Conservation (phyloP, 2,888 invertebrate genomes). For the Polymixis lichenea region DNA sequence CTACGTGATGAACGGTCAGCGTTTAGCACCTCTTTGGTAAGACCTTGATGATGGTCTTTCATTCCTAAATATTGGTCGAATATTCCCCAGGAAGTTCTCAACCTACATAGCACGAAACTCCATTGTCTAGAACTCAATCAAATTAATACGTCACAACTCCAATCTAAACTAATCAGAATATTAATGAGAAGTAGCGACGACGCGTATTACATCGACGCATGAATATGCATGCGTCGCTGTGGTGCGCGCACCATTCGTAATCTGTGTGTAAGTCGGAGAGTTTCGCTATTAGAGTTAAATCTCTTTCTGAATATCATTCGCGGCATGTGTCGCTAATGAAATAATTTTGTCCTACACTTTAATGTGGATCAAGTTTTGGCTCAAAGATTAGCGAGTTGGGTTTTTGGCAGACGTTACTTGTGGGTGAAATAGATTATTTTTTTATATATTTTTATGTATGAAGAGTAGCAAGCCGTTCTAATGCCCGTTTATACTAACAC, state of each 20-base stretch:
- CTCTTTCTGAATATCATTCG: slow-evolving; percentile 74
- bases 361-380: slow-evolving; percentile 67
- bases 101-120: slow-evolving; percentile 1
- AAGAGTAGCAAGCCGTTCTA: no score
- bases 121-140: slow-evolving; percentile 54
- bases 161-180: slow-evolving; percentile 73
- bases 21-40: neutral
- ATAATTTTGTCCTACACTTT: slow-evolving; percentile 72
- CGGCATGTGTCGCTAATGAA: slow-evolving; percentile 76
- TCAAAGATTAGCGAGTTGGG: slow-evolving; percentile 55
- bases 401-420: slow-evolving; percentile 35
- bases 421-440: neutral
- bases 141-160: slow-evolving; percentile 55
- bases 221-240: slow-evolving; percentile 73
- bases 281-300: slow-evolving; percentile 70
- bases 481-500: no score
- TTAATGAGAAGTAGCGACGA: slow-evolving; percentile 72
- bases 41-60: neutral
- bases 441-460: neutral
- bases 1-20: neutral
- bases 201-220: slow-evolving; percentile 73
- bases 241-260: slow-evolving; percentile 64
- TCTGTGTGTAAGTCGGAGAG: slow-evolving; percentile 69
- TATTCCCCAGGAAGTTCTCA: slow-evolving; percentile 1
- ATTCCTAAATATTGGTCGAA: neutral